Conservation (phyloP, 2,113 vertebrate species). For the Paramisgurnus dabryanus region DNA sequence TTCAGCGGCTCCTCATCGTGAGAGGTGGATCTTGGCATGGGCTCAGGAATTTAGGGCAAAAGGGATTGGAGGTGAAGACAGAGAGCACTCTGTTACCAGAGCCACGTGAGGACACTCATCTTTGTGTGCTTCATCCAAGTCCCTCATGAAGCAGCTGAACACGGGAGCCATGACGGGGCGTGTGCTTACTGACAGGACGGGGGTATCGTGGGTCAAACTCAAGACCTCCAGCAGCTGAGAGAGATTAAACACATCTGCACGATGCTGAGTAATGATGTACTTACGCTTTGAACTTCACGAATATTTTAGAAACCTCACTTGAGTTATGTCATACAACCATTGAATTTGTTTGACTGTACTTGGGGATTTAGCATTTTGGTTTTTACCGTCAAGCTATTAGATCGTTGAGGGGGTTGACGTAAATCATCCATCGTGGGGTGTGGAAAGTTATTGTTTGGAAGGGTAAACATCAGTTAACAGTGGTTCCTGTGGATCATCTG, state of each 20-base stretch:
- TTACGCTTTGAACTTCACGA: constrained; percentile 61
- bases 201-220: constrained; percentile 67
- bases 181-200: constrained; percentile 58
- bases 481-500: too few relatives aligned
- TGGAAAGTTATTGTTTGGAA: neutral
- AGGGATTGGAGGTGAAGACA: constrained; percentile 54
- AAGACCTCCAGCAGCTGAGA: constrained; percentile 64
- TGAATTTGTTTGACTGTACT: constrained; percentile 22
- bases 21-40: constrained; percentile 39
- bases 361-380: neutral
- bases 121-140: constrained; percentile 38
- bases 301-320: constrained; percentile 54
- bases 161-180: constrained; percentile 53
- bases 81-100: constrained; percentile 48
- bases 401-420: neutral
- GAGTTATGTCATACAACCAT: constrained; percentile 17
- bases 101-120: constrained; percentile 47
- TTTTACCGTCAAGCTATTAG: neutral
- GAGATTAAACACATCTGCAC: constrained; percentile 62
- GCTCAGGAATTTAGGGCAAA: constrained; percentile 44
- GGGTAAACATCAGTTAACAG: neutral
- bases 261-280: constrained; percentile 50
- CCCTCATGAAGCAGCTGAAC: constrained; percentile 50
- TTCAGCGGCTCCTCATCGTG: constrained; percentile 27
- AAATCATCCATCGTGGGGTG: constrained; percentile 1